These are phyloP conservation scores for Proctacanthus coquilletti DNA, from an alignment of 1,140 invertebrate species.

Conservation along the genomic window DNA sequence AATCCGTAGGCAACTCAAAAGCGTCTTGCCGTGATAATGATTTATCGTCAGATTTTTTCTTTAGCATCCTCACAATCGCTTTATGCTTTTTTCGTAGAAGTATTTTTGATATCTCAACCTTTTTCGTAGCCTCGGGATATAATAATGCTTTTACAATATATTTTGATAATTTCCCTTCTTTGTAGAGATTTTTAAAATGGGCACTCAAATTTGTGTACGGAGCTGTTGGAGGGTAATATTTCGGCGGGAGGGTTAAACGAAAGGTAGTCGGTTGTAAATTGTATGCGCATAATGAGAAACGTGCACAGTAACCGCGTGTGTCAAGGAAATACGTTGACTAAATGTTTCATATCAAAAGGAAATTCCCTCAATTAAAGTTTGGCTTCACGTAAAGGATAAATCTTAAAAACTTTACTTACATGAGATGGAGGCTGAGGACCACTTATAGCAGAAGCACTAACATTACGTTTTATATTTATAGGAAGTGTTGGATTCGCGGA, in stretches of 20 bases:
- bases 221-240: constrained; percentile 44
- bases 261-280: constrained; percentile 31
- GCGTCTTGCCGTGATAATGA: constrained; percentile 39
- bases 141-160: constrained; percentile 56
- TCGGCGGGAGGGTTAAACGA: constrained; percentile 41
- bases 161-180: constrained; percentile 49
- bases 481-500: constrained; percentile 26
- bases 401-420: constrained; percentile 31
- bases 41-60: constrained; percentile 8
- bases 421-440: constrained; percentile 34
- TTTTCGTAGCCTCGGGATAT: constrained; percentile 40
- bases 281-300: constrained; percentile 32
- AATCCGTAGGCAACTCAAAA: constrained; percentile 31
- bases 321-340: constrained; percentile 31
- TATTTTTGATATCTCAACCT: constrained; percentile 36
- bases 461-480: constrained; percentile 29
- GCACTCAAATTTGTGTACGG: constrained; percentile 56
- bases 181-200: constrained; percentile 55
- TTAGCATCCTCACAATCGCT: constrained; percentile 27
- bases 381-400: not conserved
- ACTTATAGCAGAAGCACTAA: constrained; percentile 26
- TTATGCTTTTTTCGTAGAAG: constrained; percentile 36
- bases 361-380: not conserved
- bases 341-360: too few relatives aligned
- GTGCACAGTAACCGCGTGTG: constrained; percentile 34